Conservation (phyloP, 2,797 vertebrate species). For the Aeoliscus strigatus region DNA sequence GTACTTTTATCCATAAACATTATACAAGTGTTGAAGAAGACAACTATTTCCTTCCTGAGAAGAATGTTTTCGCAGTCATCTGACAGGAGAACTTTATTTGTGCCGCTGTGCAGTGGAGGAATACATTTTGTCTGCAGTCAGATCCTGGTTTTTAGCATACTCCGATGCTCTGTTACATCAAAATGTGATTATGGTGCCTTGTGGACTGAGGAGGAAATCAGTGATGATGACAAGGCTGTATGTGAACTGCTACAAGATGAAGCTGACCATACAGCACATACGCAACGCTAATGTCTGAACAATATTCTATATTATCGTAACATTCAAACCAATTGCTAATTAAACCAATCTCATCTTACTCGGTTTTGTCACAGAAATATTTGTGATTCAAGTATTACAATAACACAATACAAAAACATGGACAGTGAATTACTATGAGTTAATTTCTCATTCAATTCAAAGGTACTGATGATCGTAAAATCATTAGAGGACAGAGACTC, state of each 20-base stretch:
- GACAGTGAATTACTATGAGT: no score
- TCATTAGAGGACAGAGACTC: not conserved
- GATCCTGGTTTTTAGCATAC: slow-evolving; percentile 16
- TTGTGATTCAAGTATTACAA: no score
- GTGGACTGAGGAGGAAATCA: slow-evolving; percentile 10
- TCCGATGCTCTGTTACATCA: not conserved
- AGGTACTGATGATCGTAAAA: not conserved
- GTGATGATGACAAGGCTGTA: slow-evolving; percentile 17
- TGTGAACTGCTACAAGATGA: slow-evolving; percentile 11
- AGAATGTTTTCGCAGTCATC: slow-evolving; percentile 16
- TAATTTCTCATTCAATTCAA: not conserved
- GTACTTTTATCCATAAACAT: no score
- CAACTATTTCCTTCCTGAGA: slow-evolving; percentile 15
- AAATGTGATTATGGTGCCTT: slow-evolving; percentile 9
- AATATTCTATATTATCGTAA: no score
- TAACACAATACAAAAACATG: no score
- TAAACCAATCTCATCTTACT: no score
- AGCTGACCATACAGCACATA: not conserved
- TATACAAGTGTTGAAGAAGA: slow-evolving; percentile 11
- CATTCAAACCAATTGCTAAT: no score
- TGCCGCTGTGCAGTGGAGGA: slow-evolving; percentile 11
- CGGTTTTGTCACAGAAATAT: no score
- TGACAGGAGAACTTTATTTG: slow-evolving; percentile 17
- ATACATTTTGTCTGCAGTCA: slow-evolving; percentile 7
- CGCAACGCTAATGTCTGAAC: no score